Evolutionary conservation across 2,113 vertebrate genomes (phyloP).

Genomic region (Acanthisitta chloris): DNA sequence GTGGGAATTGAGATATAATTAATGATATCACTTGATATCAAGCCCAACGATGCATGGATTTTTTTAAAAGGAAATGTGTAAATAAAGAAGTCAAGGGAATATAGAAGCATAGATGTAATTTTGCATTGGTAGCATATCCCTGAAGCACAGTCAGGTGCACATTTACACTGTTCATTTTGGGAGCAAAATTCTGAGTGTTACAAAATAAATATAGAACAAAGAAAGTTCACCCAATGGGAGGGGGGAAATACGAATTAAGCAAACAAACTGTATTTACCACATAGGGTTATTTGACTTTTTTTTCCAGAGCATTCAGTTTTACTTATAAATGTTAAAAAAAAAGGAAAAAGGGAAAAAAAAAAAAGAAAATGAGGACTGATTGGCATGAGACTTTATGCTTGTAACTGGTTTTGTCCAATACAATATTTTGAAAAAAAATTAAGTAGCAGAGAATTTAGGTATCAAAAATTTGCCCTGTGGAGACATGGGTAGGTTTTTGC

Average conservation of each 20-base stretch:
- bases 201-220: neutral
- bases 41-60: neutral
- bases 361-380: neutral
- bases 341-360: neutral
- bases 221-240: neutral
- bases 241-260: neutral
- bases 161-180: neutral
- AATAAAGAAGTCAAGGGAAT: constrained; percentile 19
- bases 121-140: neutral
- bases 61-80: constrained; percentile 11
- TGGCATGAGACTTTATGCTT: neutral
- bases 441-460: neutral
- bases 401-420: neutral
- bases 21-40: neutral
- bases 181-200: neutral
- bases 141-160: neutral
- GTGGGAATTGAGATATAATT: neutral
- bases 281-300: neutral
- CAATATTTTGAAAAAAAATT: neutral
- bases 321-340: neutral
- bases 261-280: neutral
- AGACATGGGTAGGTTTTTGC: neutral
- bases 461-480: neutral
- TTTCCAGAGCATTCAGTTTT: neutral
- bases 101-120: neutral